Conservation (phyloP, 2,888 invertebrate species). For the Nomada ruficornis region DNA sequence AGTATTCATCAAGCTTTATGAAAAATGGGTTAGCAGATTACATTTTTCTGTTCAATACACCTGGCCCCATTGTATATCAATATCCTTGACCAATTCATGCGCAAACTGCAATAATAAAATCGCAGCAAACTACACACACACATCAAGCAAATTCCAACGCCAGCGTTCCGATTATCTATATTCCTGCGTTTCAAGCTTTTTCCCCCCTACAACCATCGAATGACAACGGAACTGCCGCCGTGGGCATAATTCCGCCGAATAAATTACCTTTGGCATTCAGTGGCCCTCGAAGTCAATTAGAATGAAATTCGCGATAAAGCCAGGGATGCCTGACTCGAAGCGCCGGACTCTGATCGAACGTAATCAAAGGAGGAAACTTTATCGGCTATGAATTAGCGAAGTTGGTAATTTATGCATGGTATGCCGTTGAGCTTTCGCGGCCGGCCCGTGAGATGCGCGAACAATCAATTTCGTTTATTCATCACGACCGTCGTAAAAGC, state of each 20-base stretch:
- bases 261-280: slow-evolving; percentile 29
- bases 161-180: too few relatives aligned
- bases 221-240: not conserved
- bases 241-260: not conserved
- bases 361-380: slow-evolving; percentile 23
- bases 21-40: too few relatives aligned
- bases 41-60: too few relatives aligned
- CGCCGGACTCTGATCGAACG: slow-evolving; percentile 11
- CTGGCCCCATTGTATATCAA: too few relatives aligned
- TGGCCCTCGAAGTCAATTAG: not conserved
- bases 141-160: too few relatives aligned
- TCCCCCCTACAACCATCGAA: too few relatives aligned
- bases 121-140: too few relatives aligned
- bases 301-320: slow-evolving; percentile 19
- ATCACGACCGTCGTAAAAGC: too few relatives aligned
- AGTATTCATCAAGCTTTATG: too few relatives aligned
- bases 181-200: not conserved
- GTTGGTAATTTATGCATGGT: slow-evolving; percentile 23
- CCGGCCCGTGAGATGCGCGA: not conserved
- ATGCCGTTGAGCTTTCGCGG: not conserved
- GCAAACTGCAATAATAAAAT: too few relatives aligned
- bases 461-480: slow-evolving; percentile 23
- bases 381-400: slow-evolving; percentile 32
- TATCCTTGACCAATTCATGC: too few relatives aligned
- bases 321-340: not conserved